Conservation (phyloP, 2,888 invertebrate genomes). For the Noctuana brunneofusca region DNA sequence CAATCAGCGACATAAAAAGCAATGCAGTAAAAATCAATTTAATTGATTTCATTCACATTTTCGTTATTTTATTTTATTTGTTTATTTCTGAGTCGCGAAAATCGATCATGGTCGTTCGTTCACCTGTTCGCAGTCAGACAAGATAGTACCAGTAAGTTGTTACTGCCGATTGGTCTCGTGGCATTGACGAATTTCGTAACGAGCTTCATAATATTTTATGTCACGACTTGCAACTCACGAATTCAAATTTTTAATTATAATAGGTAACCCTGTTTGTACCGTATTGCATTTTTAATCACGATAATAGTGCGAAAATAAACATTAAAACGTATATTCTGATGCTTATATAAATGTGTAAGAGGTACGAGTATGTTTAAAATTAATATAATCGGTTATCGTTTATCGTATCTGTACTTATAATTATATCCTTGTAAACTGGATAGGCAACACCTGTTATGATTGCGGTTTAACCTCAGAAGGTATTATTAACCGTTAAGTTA, state of each 20-base stretch:
- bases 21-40: background rate
- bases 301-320: background rate
- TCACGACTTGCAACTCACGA: constrained; percentile 52
- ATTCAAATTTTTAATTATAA: constrained; percentile 38
- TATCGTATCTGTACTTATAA: background rate
- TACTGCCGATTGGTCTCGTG: constrained; percentile 51
- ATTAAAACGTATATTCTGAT: background rate
- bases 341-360: background rate
- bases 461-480: constrained; percentile 21
- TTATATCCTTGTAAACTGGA: constrained; percentile 14
- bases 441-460: constrained; percentile 31
- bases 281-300: constrained; percentile 29
- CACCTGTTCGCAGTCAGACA: constrained; percentile 25
- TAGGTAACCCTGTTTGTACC: constrained; percentile 21
- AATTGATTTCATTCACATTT: background rate
- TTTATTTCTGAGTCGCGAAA: constrained; percentile 15
- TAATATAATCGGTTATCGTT: background rate
- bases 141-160: constrained; percentile 24
- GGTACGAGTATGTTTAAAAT: background rate
- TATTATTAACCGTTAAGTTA: constrained; percentile 39
- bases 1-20: background rate
- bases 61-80: background rate
- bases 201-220: constrained; percentile 52
- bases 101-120: constrained; percentile 29
- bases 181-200: constrained; percentile 68